phyloP scores from a whole-genome alignment of 2,888 invertebrate genomes.

The Volucella zonaria region DNA sequence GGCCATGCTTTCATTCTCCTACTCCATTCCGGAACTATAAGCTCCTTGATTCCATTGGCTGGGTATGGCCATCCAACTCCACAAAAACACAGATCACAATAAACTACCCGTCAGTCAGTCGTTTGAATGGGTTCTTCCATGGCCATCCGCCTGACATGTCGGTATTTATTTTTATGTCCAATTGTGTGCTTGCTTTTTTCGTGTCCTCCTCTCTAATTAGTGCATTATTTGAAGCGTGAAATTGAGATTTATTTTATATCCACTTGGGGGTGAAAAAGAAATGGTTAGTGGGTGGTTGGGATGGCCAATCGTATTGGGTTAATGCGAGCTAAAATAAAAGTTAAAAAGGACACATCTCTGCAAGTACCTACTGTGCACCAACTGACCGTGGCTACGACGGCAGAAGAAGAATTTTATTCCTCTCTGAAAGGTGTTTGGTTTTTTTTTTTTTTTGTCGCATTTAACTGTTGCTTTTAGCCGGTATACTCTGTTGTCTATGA shows the following conservation, averaged over 20 bases:
- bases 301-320: background rate
- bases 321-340: background rate
- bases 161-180: constrained; percentile 56
- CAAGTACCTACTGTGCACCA: background rate
- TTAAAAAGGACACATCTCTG: background rate
- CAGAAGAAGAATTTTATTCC: too few relatives aligned
- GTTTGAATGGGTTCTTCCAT: constrained; percentile 3
- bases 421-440: too few relatives aligned
- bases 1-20: too few relatives aligned
- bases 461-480: constrained; percentile 24
- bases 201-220: constrained; percentile 66
- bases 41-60: too few relatives aligned
- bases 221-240: constrained; percentile 69
- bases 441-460: too few relatives aligned
- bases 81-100: background rate
- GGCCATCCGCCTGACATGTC: constrained; percentile 5
- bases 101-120: constrained; percentile 9
- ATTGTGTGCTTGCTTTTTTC: constrained; percentile 25
- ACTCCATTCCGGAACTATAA: too few relatives aligned
- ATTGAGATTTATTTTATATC: constrained; percentile 71
- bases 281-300: background rate
- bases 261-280: constrained; percentile 8
- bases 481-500: constrained; percentile 13
- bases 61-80: too few relatives aligned
- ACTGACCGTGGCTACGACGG: background rate